phyloP scores from a whole-genome alignment of 2,888 invertebrate species.

The Tipula lateralis region DNA sequence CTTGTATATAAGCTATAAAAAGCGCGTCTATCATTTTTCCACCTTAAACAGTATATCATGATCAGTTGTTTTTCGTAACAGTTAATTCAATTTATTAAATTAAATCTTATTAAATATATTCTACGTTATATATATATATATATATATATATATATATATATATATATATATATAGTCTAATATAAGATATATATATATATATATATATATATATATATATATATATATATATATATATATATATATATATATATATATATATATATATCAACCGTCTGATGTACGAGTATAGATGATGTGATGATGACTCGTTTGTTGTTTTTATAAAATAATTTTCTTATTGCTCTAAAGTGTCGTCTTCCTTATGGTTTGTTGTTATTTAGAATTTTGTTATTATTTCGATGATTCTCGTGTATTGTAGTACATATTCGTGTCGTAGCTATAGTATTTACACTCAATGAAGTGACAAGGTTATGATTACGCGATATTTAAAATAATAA shows the following conservation, averaged over 20 bases:
- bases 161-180: too few species aligned
- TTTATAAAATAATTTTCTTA: not conserved
- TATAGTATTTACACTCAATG: not conserved
- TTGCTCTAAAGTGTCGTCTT: slow-evolving; percentile 11
- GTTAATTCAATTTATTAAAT: not conserved
- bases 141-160: too few species aligned
- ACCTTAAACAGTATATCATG: slow-evolving; percentile 7
- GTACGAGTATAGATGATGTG: not conserved
- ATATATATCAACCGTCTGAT: not conserved
- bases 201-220: too few species aligned
- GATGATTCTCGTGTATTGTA: not conserved
- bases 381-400: not conserved
- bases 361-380: slow-evolving; percentile 19
- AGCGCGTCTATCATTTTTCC: not conserved
- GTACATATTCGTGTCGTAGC: not conserved
- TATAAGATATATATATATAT: too few species aligned
- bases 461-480: not conserved
- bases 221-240: too few species aligned
- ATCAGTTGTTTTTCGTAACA: not conserved
- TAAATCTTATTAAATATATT: not conserved
- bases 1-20: not conserved
- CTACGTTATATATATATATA: too few species aligned
- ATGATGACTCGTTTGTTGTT: not conserved
- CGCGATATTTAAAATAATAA: not conserved
- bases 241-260: too few species aligned